phyloP scores from a whole-genome alignment of 2,113 vertebrate genomes.

The Malurus elegans region DNA sequence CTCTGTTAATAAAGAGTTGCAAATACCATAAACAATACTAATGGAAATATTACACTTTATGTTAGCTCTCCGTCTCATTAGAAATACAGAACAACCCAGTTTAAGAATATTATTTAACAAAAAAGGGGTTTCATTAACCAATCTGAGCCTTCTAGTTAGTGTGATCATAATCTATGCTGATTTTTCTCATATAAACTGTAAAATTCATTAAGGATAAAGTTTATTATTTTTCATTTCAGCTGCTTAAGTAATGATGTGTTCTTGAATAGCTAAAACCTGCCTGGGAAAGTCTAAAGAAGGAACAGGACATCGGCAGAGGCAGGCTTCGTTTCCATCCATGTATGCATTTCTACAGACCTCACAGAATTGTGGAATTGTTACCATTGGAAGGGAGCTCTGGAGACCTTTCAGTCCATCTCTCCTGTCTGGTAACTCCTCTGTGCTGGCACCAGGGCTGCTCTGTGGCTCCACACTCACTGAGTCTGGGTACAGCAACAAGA shows the following conservation, averaged over 20 bases:
- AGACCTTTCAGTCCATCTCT: not conserved
- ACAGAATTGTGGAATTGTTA: not conserved
- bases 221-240: not conserved
- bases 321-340: not conserved
- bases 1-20: not conserved
- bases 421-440: not conserved
- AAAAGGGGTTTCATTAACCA: not conserved
- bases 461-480: not conserved
- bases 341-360: not conserved
- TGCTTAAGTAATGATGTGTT: not conserved
- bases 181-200: not conserved
- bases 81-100: not conserved
- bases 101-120: not conserved
- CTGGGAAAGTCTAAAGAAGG: not conserved
- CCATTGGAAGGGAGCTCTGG: not conserved
- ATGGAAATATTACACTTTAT: not conserved
- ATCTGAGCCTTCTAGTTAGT: not conserved
- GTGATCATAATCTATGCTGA: not conserved
- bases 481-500: fast-evolving
- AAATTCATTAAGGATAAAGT: not conserved
- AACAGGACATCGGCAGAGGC: not conserved
- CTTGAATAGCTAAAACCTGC: not conserved
- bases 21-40: not conserved
- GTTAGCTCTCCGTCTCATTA: not conserved
- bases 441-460: not conserved